Evolutionary conservation across 2,113 vertebrate species (phyloP), one percentile per base, ranked within the genome.

Genomic region (Thomomys bottae): DNA sequence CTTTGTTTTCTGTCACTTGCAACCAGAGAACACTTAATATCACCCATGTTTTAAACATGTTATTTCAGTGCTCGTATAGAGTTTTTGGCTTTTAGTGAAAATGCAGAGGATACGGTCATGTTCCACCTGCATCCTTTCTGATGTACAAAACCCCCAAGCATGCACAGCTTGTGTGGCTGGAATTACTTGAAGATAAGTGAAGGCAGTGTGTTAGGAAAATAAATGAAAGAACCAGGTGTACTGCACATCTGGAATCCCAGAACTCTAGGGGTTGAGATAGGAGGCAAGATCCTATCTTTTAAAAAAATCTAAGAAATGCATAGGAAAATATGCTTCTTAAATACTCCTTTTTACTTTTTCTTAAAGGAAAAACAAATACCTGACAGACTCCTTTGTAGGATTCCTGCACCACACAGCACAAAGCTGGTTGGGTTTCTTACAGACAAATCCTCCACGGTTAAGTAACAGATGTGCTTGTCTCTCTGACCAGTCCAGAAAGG

Each of bases 401-500:
- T 66, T 32, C 32, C 28, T 68, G 21, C 40, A 87, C 71, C 72
- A 76, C 6, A 38, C 5, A 36, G 57, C 63, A 21, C 38, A 70
- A 14, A 81, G 71, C 15, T 18, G 23, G n/a, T 82, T 91, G 59
- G 7, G 38, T 80, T 93, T 77, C 67, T 57, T 30, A 54, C 38
- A 36, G 81, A n/a, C 26, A 28, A 83, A 45, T 68, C 73, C 38
- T 67, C 38, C 8, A 63, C 14, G 8, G 40, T 54, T 79, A 78
- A 87, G 68, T 75, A 49, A 18, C 76, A 90, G 32, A 81, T 42
- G 42, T 36, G 9, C 93, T 49, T 38, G 45, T 63, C 75, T 93
- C 32, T 23, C 68, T 86, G 61, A 78, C 73, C n/a, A 63, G 64
- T 8, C 77, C 77, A 45, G 84, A 68, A 92, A 91, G 78, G 66